phyloP scores from a whole-genome alignment of 2,113 vertebrate genomes.

The Polypterus senegalus region DNA sequence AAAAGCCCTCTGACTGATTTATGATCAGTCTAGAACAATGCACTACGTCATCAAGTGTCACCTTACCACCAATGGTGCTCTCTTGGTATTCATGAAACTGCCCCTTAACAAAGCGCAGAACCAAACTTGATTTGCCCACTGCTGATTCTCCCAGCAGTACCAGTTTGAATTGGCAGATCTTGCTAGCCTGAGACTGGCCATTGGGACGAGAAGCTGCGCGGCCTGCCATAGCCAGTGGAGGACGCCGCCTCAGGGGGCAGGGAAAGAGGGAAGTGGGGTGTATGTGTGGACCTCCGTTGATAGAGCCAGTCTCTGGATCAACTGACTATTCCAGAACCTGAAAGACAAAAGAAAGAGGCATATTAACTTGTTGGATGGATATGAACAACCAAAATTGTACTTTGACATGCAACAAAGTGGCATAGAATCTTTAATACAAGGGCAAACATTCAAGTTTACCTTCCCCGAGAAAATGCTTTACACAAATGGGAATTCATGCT shows the following conservation, averaged over 20 bases:
- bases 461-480: no score
- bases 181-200: slow-evolving; percentile 52
- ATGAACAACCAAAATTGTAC: no score
- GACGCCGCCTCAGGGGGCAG: neutral
- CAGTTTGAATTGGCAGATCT: slow-evolving; percentile 59
- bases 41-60: fast-evolving
- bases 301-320: neutral
- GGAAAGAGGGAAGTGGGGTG: slow-evolving; percentile 14
- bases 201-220: slow-evolving; percentile 56
- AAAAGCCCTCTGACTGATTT: no score
- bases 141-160: slow-evolving; percentile 57
- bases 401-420: no score
- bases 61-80: slow-evolving; percentile 58
- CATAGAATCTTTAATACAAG: no score
- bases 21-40: neutral
- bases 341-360: no score
- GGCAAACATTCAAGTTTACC: no score
- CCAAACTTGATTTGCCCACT: slow-evolving; percentile 54
- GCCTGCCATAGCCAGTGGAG: slow-evolving; percentile 47
- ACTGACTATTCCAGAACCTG: neutral
- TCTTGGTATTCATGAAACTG: slow-evolving; percentile 62
- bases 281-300: slow-evolving; percentile 10
- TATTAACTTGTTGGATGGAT: no score
- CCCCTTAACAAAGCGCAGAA: slow-evolving; percentile 56
- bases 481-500: no score